Conservation (phyloP, 2,888 invertebrate species). For the Scaptodrosophila latifasciaeformis region DNA sequence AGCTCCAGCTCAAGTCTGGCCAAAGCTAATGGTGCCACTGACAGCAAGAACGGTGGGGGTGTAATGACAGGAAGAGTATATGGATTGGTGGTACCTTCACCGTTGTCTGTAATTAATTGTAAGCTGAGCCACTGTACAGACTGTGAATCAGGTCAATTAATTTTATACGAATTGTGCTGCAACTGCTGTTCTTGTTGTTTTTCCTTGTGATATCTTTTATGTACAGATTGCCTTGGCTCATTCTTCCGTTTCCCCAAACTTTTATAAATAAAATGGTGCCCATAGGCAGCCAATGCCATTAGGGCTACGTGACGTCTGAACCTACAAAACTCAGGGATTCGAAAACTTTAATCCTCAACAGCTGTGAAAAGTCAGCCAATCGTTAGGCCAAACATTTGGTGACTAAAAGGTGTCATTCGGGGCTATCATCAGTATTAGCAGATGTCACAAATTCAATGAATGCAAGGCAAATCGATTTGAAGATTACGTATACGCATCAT, state of each 20-base stretch:
- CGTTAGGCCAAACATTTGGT: too few relatives aligned
- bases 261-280: constrained; percentile 16
- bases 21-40: not conserved
- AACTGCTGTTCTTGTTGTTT: constrained; percentile 7
- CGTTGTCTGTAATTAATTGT: constrained; percentile 70
- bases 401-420: too few relatives aligned
- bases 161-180: constrained; percentile 47
- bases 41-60: not conserved
- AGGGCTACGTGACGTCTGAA: not conserved
- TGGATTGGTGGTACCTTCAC: constrained; percentile 1
- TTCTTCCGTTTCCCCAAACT: not conserved
- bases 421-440: constrained; percentile 10
- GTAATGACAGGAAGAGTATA: not conserved
- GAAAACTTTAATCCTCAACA: too few relatives aligned
- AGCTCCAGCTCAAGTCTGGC: not conserved
- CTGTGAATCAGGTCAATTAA: constrained; percentile 73
- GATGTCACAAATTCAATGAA: constrained; percentile 52
- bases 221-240: constrained; percentile 9
- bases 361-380: too few relatives aligned
- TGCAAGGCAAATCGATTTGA: constrained; percentile 59
- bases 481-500: not conserved
- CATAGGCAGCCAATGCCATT: too few relatives aligned
- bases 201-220: constrained; percentile 31
- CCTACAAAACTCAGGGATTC: too few relatives aligned
- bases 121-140: constrained; percentile 47